Conservation (phyloP, 1,140 invertebrate genomes). For the Aphelenchoides besseyi region DNA sequence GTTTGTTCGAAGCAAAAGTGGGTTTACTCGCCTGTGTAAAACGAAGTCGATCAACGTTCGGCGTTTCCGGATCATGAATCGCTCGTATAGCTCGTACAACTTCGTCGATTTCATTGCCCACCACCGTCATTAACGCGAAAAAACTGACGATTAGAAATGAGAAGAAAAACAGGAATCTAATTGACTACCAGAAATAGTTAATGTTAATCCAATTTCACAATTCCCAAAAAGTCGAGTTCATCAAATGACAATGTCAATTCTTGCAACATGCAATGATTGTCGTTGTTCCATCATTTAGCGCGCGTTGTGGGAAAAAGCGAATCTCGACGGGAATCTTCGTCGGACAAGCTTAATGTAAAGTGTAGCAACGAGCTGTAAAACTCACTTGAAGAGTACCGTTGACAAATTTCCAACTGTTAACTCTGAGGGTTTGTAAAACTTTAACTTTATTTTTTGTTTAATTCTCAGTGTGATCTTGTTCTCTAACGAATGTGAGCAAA, state of each 20-base stretch:
- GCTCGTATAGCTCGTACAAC: conserved; percentile 37
- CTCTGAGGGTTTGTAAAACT: too few species aligned
- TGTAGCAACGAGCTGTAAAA: too few species aligned
- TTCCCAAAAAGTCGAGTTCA: not conserved
- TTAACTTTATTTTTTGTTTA: too few species aligned
- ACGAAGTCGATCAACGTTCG: conserved; percentile 28
- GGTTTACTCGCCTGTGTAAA: conserved; percentile 45
- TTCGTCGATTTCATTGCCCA: conserved; percentile 26
- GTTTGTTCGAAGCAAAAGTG: conserved; percentile 1
- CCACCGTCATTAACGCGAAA: conserved; percentile 21
- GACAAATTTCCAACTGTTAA: too few species aligned
- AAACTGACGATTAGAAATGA: not conserved
- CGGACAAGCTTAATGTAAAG: too few species aligned
- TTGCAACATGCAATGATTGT: not conserved
- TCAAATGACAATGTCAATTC: not conserved
- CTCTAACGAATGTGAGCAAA: too few species aligned
- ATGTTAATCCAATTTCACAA: not conserved
- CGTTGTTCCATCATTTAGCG: not conserved
- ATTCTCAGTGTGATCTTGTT: too few species aligned
- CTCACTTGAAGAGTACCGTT: too few species aligned
- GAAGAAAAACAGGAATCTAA: too few species aligned
- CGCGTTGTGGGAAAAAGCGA: not conserved
- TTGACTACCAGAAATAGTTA: too few species aligned
- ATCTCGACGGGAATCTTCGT: not conserved
- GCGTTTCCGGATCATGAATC: conserved; percentile 41